These are phyloP conservation scores for Macrotrachela quadricornifera DNA, from an alignment of 1,140 invertebrate species.

Conservation along the genomic window DNA sequence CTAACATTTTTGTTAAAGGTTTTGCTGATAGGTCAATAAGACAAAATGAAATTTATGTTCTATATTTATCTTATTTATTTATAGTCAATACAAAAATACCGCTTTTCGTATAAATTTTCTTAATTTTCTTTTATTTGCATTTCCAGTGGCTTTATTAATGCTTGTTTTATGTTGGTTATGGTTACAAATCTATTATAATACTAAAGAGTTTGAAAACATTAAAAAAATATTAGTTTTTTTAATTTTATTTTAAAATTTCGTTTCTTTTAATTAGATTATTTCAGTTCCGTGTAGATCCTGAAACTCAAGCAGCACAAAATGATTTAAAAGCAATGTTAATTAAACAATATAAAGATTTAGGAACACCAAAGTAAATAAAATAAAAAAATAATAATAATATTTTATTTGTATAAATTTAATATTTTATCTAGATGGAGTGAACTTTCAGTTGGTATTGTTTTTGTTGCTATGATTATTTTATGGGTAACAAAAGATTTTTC, in stretches of 20 bases:
- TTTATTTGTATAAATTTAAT: too few species aligned
- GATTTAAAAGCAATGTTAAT: too few species aligned
- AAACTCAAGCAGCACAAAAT: background rate
- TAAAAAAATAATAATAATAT: too few species aligned
- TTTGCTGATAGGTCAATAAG: slow-evolving; percentile 34
- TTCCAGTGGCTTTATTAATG: slow-evolving; percentile 4
- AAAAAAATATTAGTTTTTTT: too few species aligned
- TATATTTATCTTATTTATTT: background rate
- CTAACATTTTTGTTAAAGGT: slow-evolving; percentile 58
- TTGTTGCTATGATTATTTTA: slow-evolving; percentile 51
- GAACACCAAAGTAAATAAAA: too few species aligned
- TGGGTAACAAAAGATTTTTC: slow-evolving; percentile 71
- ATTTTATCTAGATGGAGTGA: too few species aligned
- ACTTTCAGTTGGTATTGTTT: slow-evolving; percentile 43
- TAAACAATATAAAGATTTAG: too few species aligned
- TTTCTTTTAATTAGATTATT: too few species aligned
- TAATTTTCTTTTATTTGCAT: background rate
- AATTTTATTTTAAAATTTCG: too few species aligned
- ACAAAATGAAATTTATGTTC: background rate
- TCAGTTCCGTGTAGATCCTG: background rate
- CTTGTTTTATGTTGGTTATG: slow-evolving; percentile 1
- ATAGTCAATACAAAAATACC: background rate
- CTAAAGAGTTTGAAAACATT: too few species aligned
- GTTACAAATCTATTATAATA: background rate
- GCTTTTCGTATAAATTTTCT: background rate